A percentile compares a stretch with the other conserved stretches of the same genome.
phyloP scores from a whole-genome alignment of 2,888 invertebrate genomes.

The Euzophera pinguis region DNA sequence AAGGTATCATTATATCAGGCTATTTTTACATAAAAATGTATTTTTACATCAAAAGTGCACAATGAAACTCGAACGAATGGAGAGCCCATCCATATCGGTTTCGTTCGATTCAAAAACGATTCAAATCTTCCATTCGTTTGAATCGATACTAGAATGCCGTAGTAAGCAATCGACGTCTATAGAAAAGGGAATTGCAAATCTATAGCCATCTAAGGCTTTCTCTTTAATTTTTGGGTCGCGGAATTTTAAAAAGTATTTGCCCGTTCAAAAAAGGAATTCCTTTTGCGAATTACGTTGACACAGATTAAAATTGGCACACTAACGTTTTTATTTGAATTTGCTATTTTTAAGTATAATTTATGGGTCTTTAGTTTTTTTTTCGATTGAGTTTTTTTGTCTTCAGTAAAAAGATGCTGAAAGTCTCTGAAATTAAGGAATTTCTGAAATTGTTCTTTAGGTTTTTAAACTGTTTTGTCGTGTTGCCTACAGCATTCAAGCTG shows the following conservation, averaged over 20 bases:
- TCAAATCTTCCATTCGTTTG: neutral
- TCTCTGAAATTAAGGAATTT: too few species aligned
- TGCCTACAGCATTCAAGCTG: too few species aligned
- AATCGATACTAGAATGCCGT: slow-evolving; percentile 10
- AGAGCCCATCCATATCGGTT: slow-evolving; percentile 6
- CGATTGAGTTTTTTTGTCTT: too few species aligned
- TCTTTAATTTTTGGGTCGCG: slow-evolving; percentile 22
- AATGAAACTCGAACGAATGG: slow-evolving; percentile 5
- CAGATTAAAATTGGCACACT: neutral
- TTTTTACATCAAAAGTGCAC: neutral
- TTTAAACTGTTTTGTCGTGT: too few species aligned
- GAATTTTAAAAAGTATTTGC: slow-evolving; percentile 16
- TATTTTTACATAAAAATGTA: too few species aligned
- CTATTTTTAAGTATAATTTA: neutral
- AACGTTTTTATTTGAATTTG: too few species aligned
- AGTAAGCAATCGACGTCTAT: slow-evolving; percentile 15
- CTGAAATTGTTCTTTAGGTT: too few species aligned
- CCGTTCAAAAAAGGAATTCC: neutral
- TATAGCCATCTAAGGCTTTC: slow-evolving; percentile 16
- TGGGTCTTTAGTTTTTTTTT: too few species aligned
- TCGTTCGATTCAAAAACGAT: slow-evolving; percentile 5
- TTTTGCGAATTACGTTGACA: slow-evolving; percentile 4
- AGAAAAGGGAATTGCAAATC: slow-evolving; percentile 22
- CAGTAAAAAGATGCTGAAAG: too few species aligned
- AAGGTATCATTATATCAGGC: too few species aligned